phyloP scores from a whole-genome alignment of 2,797 vertebrate genomes.

The Melanotaenia trifasciata region DNA sequence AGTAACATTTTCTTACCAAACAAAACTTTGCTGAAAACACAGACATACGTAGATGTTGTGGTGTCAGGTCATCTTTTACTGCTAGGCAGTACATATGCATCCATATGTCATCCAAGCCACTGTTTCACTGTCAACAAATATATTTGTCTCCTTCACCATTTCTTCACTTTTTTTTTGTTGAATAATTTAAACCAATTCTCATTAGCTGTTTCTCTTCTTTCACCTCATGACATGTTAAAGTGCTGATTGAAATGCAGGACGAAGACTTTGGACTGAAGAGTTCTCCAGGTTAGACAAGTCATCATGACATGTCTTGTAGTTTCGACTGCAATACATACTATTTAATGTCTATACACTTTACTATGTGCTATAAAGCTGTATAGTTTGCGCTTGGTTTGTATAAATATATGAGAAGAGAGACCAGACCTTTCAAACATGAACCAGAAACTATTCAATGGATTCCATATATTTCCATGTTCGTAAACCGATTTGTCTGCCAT shows the following conservation, averaged over 20 bases:
- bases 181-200: constrained; percentile 67
- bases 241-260: constrained; percentile 86
- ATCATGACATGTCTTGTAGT: constrained; percentile 62
- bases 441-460: constrained; percentile 56
- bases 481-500: constrained; percentile 75
- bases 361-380: constrained; percentile 11
- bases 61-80: constrained; percentile 30
- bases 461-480: constrained; percentile 67
- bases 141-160: constrained; percentile 60
- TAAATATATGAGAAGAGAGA: constrained; percentile 55
- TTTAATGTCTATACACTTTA: constrained; percentile 29
- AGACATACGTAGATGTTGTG: constrained; percentile 13
- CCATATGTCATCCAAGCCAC: constrained; percentile 61
- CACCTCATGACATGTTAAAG: constrained; percentile 82
- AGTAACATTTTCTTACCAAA: not conserved
- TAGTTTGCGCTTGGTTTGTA: constrained; percentile 10
- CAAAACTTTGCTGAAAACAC: constrained; percentile 13
- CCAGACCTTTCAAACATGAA: constrained; percentile 59
- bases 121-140: constrained; percentile 53
- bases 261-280: constrained; percentile 83
- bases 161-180: constrained; percentile 69
- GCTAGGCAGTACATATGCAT: constrained; percentile 41
- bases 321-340: constrained; percentile 30
- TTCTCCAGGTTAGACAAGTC: constrained; percentile 84
- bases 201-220: constrained; percentile 80